Conservation (phyloP, 2,888 invertebrate species). For the Perithous albicinctus region DNA sequence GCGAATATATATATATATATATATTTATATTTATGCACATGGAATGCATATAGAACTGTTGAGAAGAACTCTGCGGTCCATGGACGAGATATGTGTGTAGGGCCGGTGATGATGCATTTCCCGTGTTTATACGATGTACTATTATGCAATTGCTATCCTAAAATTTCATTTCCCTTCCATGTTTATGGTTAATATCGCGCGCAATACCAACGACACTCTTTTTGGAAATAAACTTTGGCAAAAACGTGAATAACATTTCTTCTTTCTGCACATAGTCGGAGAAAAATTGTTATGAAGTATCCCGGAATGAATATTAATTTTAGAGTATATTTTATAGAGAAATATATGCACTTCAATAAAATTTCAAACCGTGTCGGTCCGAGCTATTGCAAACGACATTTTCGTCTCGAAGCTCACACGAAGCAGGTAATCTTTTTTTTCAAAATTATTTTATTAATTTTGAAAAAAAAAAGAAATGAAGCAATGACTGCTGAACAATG, state of each 20-base stretch:
- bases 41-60: conserved; percentile 20
- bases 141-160: too few relatives aligned
- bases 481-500: too few relatives aligned
- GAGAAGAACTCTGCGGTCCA: conserved; percentile 11
- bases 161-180: conserved; percentile 9
- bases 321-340: too few relatives aligned
- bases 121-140: not conserved
- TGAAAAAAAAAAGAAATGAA: too few relatives aligned
- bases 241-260: conserved; percentile 13
- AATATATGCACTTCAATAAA: too few relatives aligned
- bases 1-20: conserved; percentile 12
- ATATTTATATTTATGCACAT: too few relatives aligned
- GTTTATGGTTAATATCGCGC: conserved; percentile 34
- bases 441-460: too few relatives aligned
- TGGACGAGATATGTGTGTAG: not conserved
- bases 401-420: too few relatives aligned
- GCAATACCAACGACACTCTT: not conserved
- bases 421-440: too few relatives aligned
- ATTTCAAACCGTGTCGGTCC: too few relatives aligned
- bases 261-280: conserved; percentile 12
- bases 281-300: conserved; percentile 47
- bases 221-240: conserved; percentile 11
- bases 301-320: not conserved
- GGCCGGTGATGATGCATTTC: not conserved
- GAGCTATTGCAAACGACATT: too few relatives aligned